Conservation (phyloP, 2,797 vertebrate genomes). For the Vespertilio murinus region DNA sequence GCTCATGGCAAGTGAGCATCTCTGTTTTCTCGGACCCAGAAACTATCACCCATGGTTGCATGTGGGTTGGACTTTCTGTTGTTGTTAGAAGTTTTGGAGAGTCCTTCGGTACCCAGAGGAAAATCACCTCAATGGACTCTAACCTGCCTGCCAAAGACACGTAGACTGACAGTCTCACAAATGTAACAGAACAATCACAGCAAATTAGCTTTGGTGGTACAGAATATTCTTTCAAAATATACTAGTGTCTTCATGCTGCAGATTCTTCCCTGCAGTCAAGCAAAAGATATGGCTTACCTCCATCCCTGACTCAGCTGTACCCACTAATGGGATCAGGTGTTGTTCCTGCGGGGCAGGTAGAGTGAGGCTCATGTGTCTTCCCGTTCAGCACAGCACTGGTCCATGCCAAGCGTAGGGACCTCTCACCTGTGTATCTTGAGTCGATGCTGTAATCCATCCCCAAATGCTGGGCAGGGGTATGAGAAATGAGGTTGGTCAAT, state of each 20-base stretch:
- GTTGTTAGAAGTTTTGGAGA: neutral
- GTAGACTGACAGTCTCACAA: neutral
- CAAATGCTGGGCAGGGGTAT: neutral
- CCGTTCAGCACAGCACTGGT: neutral
- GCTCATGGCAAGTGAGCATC: neutral
- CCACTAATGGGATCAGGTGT: neutral
- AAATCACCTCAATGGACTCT: neutral
- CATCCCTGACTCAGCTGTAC: neutral
- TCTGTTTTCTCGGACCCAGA: neutral
- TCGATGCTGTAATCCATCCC: neutral
- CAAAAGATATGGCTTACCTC: neutral
- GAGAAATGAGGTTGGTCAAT: neutral
- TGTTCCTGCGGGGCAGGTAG: neutral
- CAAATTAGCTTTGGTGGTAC: slow-evolving; percentile 51
- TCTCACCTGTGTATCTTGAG: neutral
- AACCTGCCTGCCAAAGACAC: slow-evolving; percentile 13
- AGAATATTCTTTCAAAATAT: slow-evolving; percentile 31
- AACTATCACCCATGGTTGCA: neutral
- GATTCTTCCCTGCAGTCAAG: neutral
- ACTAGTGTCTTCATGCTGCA: neutral
- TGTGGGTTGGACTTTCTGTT: neutral
- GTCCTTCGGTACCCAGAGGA: neutral
- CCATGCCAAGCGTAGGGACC: neutral
- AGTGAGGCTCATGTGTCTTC: neutral
- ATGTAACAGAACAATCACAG: slow-evolving; percentile 29